A percentile compares a stretch with the other conserved stretches of the same genome.
phyloP scores from a whole-genome alignment of 2,797 vertebrate species.

The Characodon lateralis region DNA sequence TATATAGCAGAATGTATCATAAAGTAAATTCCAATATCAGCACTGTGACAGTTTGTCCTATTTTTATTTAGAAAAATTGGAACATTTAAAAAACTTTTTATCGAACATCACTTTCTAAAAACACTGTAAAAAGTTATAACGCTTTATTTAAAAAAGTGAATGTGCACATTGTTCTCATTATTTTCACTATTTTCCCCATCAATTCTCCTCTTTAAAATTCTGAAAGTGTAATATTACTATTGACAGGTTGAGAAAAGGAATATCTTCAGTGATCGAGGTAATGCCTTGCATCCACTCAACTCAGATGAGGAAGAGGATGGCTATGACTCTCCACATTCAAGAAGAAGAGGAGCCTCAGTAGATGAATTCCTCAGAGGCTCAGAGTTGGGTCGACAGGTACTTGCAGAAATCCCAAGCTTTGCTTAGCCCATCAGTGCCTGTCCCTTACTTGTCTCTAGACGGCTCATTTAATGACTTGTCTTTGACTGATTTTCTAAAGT shows the following conservation, averaged over 20 bases:
- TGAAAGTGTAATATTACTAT: conserved; percentile 14
- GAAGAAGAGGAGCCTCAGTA: conserved; percentile 90
- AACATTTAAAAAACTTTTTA: background rate
- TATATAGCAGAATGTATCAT: conserved; percentile 1
- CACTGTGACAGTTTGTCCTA: background rate
- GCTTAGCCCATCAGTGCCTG: conserved; percentile 12
- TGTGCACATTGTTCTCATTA: background rate
- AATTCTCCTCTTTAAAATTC: background rate
- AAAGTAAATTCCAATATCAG: background rate
- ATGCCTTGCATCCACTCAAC: conserved; percentile 81
- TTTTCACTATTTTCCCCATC: background rate
- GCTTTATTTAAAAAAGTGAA: background rate
- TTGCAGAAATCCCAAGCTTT: conserved; percentile 25
- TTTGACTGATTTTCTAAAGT: background rate
- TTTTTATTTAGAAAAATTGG: conserved; percentile 8
- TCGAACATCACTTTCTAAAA: background rate
- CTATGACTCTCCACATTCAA: conserved; percentile 85
- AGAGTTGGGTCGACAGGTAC: conserved; percentile 91
- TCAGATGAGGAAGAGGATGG: conserved; percentile 95
- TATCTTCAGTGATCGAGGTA: conserved; percentile 87
- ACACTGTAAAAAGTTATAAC: background rate
- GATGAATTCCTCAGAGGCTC: conserved; percentile 97
- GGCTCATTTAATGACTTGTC: background rate
- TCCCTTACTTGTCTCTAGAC: conserved; percentile 1
- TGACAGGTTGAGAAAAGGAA: conserved; percentile 91